These are phyloP conservation scores for Sipunculus nudus DNA, from an alignment of 2,888 invertebrate genomes.

Conservation along the genomic window DNA sequence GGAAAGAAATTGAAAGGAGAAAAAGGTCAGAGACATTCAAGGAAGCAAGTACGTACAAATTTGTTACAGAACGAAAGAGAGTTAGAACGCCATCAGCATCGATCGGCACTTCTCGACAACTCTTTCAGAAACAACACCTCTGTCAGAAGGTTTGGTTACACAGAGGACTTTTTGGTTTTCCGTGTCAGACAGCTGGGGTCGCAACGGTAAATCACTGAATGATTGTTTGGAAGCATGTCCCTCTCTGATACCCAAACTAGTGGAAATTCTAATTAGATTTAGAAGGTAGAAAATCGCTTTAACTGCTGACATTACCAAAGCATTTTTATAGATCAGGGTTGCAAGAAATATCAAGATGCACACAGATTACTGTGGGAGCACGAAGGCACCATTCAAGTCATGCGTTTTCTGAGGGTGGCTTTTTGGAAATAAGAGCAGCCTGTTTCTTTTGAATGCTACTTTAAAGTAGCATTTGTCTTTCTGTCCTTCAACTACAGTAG, in stretches of 20 bases:
- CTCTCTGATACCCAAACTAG: slow-evolving; percentile 5
- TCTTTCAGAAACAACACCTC: neutral
- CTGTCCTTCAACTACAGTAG: slow-evolving; percentile 9
- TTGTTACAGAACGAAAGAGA: too few relatives aligned
- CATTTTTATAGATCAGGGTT: slow-evolving; percentile 7
- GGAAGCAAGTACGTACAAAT: too few relatives aligned
- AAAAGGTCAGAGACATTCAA: too few relatives aligned
- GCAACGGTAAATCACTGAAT: neutral
- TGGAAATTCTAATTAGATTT: slow-evolving; percentile 12
- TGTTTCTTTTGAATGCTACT: slow-evolving; percentile 29
- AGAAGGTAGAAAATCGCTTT: slow-evolving; percentile 11
- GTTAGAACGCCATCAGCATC: too few relatives aligned
- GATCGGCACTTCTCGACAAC: too few relatives aligned
- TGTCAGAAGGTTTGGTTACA: neutral
- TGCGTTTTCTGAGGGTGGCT: slow-evolving; percentile 11
- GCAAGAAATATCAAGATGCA: slow-evolving; percentile 6
- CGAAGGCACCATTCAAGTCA: neutral
- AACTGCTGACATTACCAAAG: slow-evolving; percentile 8
- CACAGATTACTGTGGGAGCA: slow-evolving; percentile 16
- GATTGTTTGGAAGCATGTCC: slow-evolving; percentile 17
- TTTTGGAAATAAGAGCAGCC: slow-evolving; percentile 17
- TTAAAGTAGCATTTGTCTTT: slow-evolving; percentile 13
- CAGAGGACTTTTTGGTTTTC: neutral
- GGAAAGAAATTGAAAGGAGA: too few relatives aligned
- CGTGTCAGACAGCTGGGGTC: neutral